A percentile compares a stretch with the other conserved stretches of the same genome.
These are phyloP conservation scores for Ascidia mentula DNA, from an alignment of 23 tunicate species.

Conservation along the genomic window DNA sequence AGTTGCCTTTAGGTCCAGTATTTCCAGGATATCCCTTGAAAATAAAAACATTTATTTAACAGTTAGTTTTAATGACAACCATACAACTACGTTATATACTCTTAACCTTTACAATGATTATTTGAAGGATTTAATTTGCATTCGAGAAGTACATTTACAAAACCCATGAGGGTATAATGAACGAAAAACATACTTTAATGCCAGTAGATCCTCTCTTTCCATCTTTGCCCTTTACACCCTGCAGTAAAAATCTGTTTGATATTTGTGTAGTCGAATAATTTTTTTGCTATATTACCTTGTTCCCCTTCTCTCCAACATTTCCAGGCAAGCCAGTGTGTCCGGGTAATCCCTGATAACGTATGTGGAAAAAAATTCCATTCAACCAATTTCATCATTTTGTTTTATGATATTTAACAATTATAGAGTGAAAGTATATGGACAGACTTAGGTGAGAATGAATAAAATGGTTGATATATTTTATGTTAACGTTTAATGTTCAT, in stretches of 20 bases:
- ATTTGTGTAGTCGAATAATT: background rate
- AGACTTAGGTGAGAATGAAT: too few species aligned
- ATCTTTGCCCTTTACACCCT: background rate
- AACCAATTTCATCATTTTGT: too few species aligned
- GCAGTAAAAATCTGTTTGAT: background rate
- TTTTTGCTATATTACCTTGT: background rate
- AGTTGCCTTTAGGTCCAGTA: conserved; percentile 11
- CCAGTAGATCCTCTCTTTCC: background rate
- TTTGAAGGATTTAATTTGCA: too few species aligned
- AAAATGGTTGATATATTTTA: too few species aligned
- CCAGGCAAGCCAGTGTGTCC: conserved; percentile 4
- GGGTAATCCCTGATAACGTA: conserved; percentile 8
- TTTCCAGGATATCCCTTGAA: conserved; percentile 22
- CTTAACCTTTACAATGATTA: too few species aligned
- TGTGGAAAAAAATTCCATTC: too few species aligned
- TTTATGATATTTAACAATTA: too few species aligned
- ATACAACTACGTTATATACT: too few species aligned
- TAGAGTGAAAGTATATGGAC: too few species aligned
- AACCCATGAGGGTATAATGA: background rate
- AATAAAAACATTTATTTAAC: background rate
- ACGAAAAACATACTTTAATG: background rate
- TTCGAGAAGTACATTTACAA: background rate
- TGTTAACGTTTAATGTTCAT: background rate
- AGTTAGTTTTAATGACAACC: too few species aligned
- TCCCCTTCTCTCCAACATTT: background rate